Evolutionary conservation across 64 coral and sea anemone genomes (phyloP).

Genomic region (Montipora sp.): DNA sequence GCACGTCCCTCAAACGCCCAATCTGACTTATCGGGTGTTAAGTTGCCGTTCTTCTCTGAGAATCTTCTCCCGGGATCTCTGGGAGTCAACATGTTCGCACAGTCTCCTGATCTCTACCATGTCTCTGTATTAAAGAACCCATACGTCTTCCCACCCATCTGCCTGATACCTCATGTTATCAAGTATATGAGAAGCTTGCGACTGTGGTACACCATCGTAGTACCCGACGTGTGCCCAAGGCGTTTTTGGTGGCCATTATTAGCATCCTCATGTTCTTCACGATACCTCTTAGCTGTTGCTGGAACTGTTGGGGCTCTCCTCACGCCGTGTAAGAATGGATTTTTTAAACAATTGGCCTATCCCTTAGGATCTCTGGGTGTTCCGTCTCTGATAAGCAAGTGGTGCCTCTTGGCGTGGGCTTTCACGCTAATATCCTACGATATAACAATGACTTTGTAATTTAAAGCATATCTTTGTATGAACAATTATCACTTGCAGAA

Average conservation of each 20-base stretch:
- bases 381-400: not conserved
- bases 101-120: not conserved
- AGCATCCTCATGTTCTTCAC: not conserved
- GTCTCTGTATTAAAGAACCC: not conserved
- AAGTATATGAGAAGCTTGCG: not conserved
- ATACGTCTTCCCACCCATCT: not conserved
- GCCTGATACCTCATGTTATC: not conserved
- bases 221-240: constrained; percentile 37
- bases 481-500: not conserved
- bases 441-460: not conserved
- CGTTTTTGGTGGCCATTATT: not conserved
- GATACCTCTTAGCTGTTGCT: not conserved
- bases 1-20: not conserved
- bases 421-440: too few relatives aligned
- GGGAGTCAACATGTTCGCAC: constrained; percentile 10
- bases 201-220: not conserved
- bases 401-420: too few relatives aligned
- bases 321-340: constrained; percentile 20
- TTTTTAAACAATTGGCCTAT: not conserved
- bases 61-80: not conserved
- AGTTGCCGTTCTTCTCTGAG: not conserved
- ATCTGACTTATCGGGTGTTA: not conserved
- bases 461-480: not conserved
- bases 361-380: constrained; percentile 14
- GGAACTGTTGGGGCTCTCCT: constrained; percentile 1